Evolutionary conservation across 2,888 invertebrate genomes (phyloP), one percentile per base, ranked within the genome.

Genomic region (Leucozona laternaria): DNA sequence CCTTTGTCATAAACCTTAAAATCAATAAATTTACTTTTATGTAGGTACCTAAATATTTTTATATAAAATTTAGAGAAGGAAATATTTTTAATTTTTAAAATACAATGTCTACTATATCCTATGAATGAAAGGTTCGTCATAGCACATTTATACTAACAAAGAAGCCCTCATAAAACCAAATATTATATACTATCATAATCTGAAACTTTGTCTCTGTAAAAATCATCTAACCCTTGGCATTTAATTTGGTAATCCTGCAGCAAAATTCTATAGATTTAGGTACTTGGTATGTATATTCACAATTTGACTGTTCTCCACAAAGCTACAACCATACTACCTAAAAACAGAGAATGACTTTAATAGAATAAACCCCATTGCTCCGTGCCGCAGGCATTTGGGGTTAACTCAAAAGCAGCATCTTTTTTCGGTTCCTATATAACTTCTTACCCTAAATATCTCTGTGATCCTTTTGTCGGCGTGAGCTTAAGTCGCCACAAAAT

Each of bases 401-500:
- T 73, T 73, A 66, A 60, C 58, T 82, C 66, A 53, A 60, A 78
- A 55, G 45, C 40, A 60, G 31, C 55, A 77, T 43, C 20, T 70
- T 75, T 34, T 68, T 60, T 60, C 15, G 43, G 64, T 17, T 64
- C 25, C 43, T 64, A 45, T 40, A 40, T 64, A 45, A 64, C 48
- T 28, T 20, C 60, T 53, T 53, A 13, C 48, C 37, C 15, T 58
- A 70, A 58, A 22, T 48, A 22, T 40, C 53, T 79, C 15, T 45
- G 45, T 77, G 77, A 73, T 80, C 80, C 80, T 68, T 85, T 80
- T 85, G 85, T 77, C 75, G 75, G 79, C 76, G 71, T 66, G 50
- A 64, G 79, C 80, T 80, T 77, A 85, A 79, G 85, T 85, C 85
- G 77, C 85, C 85, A 73, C 72, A 85, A 85, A 60, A 85, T 85